Conservation (phyloP, 2,888 invertebrate species). For the Cryptosula pallasiana region DNA sequence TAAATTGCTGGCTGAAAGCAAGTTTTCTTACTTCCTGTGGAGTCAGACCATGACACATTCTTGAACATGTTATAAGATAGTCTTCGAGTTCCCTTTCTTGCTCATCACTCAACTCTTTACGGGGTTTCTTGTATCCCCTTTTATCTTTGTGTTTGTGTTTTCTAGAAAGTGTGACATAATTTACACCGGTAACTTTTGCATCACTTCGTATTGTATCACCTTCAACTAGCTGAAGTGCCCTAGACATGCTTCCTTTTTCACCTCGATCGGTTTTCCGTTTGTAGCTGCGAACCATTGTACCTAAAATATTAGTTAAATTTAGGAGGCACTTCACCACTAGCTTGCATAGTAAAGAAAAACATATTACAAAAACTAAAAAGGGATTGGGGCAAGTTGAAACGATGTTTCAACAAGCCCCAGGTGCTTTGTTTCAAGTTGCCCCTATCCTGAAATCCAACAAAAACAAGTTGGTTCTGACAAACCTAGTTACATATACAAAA, state of each 20-base stretch:
- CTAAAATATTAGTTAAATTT: not conserved
- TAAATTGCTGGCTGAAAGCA: not conserved
- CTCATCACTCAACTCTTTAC: not conserved
- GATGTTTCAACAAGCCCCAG: not conserved
- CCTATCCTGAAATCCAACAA: too few relatives aligned
- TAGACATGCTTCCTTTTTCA: not conserved
- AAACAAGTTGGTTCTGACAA: too few relatives aligned
- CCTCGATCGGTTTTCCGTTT: not conserved
- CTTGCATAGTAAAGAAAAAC: not conserved
- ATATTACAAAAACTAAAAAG: not conserved
- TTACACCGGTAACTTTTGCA: not conserved
- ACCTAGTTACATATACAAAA: too few relatives aligned
- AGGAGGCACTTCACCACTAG: too few relatives aligned
- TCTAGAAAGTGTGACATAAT: not conserved
- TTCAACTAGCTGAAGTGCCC: not conserved
- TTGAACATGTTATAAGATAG: not conserved
- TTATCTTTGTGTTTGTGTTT: not conserved
- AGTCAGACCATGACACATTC: constrained; percentile 5
- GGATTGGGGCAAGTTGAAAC: not conserved
- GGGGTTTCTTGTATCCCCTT: not conserved
- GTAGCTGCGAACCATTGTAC: not conserved
- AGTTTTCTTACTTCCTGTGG: not conserved
- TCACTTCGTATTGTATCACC: not conserved
- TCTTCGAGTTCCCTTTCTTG: not conserved
- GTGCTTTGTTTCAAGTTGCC: not conserved